These are phyloP conservation scores for Datnioides undecimradiatus DNA, from an alignment of 2,113 vertebrate species.

Conservation along the genomic window DNA sequence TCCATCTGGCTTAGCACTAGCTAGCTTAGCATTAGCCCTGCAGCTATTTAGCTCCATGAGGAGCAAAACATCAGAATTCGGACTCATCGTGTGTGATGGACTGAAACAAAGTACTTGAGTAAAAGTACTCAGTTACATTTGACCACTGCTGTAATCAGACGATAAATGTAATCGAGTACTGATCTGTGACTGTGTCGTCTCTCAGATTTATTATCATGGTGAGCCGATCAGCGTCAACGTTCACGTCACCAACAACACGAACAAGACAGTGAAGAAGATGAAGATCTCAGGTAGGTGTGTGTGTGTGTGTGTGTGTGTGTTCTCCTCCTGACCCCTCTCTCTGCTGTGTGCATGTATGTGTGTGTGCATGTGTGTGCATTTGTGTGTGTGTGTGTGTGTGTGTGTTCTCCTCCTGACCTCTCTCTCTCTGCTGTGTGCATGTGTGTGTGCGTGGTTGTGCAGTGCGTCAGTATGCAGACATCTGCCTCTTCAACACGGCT, in stretches of 20 bases:
- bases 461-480: slow-evolving; percentile 97
- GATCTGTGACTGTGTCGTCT: neutral
- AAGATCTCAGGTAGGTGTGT: slow-evolving; percentile 91
- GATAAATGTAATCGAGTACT: no score
- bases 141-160: no score
- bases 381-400: no score
- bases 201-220: slow-evolving; percentile 96
- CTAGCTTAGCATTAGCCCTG: no score
- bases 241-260: slow-evolving; percentile 98
- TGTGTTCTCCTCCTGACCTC: fast-evolving
- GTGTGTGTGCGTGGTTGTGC: neutral
- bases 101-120: no score
- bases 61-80: no score
- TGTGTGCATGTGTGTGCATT: neutral
- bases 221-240: slow-evolving; percentile 97
- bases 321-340: neutral
- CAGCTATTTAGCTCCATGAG: no score
- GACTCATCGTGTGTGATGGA: no score
- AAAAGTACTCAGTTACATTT: no score
- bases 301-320: neutral
- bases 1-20: no score
- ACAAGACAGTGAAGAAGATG: slow-evolving; percentile 97
- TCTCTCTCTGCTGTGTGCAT: neutral
- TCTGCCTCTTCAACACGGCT: slow-evolving; percentile 98
- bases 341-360: neutral